phyloP scores from a whole-genome alignment of 2,113 vertebrate genomes.

The Morone saxatilis region DNA sequence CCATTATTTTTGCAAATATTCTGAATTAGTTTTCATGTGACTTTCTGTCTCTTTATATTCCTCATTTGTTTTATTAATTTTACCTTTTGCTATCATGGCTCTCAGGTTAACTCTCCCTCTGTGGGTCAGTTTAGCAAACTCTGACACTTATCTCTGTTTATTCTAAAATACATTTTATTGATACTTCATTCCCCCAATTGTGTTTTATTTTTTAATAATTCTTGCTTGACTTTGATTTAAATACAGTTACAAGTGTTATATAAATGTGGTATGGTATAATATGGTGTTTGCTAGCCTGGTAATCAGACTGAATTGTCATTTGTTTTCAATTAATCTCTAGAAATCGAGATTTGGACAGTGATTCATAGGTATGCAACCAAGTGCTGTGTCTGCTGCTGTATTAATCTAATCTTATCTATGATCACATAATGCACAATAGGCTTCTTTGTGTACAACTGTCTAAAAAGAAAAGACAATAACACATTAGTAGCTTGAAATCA shows the following conservation, averaged over 20 bases:
- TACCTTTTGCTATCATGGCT: neutral
- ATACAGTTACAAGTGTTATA: no score
- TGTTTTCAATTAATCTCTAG: neutral
- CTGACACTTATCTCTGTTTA: neutral
- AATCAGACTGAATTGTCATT: neutral
- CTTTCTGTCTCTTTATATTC: neutral
- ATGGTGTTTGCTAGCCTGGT: neutral
- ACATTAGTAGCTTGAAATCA: constrained; percentile 17
- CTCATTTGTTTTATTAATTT: neutral
- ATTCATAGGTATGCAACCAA: neutral
- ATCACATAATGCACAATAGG: neutral
- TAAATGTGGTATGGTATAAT: no score
- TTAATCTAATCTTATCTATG: constrained; percentile 2
- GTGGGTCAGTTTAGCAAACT: neutral
- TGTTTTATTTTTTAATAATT: neutral
- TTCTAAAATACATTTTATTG: neutral
- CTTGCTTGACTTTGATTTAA: neutral
- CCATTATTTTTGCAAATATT: neutral
- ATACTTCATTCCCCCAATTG: neutral
- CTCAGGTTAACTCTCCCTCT: neutral
- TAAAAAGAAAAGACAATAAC: constrained; percentile 2
- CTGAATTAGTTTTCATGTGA: neutral
- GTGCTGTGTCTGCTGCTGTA: neutral
- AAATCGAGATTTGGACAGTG: neutral
- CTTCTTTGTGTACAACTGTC: neutral